Evolutionary conservation across 1,140 invertebrate genomes (phyloP), one percentile per base, ranked within the genome.

Genomic region (Holotrichia oblita): DNA sequence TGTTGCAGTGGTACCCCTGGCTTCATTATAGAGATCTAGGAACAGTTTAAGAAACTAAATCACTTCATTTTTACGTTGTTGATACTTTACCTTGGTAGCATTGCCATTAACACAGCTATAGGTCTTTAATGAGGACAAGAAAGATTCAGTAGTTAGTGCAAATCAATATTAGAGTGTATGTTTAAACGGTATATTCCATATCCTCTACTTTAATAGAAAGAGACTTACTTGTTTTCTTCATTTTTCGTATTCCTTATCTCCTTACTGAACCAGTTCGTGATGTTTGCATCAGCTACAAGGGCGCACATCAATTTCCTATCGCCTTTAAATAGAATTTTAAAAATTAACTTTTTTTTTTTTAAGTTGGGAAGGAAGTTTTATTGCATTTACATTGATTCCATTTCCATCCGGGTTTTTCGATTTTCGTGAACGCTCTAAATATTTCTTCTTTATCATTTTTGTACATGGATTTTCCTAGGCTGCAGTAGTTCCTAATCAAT

Each of bases 231-330:
- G 84, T 91, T 91, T 80, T 93, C 93, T 80, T 94, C 93, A 79
- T 92, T 92, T 7, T 90, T 91, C 40, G 90, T 91, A 76, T 90
- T 91, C 59, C 90, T 92, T 34, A 92, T 91, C 81, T 91, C 93
- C 83, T 93, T 91, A 83, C 92, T 92, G 85, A 96, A 97, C 91
- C 94, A 95, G 81, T 93, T 90, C 10, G 95, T 97, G 81, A 93
- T 93, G 83, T 94, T 92, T 1, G 96, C 96, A 87, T 98, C 96
- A 82, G 94, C 96, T 0, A 97, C 93, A 40, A 97, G 87, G 73
- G 93, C 93, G 83, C 94, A 92, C 83, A 98, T 92, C 22, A 98
- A 87, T 82, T 94, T 92, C 80, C 95, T 92, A 85, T 98, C 96
- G 88, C 95, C 83, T 86, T 34, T 34, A 34, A 34, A 34, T 34